Evolutionary conservation across 2,888 invertebrate genomes (phyloP), one percentile per base, ranked within the genome.

Genomic region (Plemyria rubiginata): DNA sequence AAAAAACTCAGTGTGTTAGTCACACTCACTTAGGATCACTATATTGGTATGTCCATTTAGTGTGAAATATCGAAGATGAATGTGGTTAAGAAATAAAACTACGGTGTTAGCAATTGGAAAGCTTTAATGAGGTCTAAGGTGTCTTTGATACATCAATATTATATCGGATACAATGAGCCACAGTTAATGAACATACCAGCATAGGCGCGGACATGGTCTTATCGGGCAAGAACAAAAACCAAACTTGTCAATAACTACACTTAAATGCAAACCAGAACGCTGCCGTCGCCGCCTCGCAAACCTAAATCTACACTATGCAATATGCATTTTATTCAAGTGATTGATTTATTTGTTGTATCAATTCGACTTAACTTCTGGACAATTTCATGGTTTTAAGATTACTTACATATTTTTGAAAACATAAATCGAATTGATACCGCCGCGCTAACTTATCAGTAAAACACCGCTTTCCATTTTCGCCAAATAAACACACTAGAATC

Each of bases 131-230:
- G 81, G 85, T 88, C 83, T 85, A 89, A 28, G 8, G 79, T 84
- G 82, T 84, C 77, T 84, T 82, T 80, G 83, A 84, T 87, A 90
- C 87, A 89, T 78, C 73, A 71, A 77, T 71, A 71, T 74, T 38
- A 38, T 71, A 71, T 77, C 4, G 81, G 78, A 85, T 82, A 82
- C 75, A 79, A 73, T 78, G 79, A 38, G 74, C 71, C 78, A 78
- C 76, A 77, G 77, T 41, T 71, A 82, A 86, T 89, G 90, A 87
- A 91, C 91, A 92, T 92, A 91, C 92, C 91, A 89, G 80, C 90
- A 88, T 86, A 85, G 64, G 77, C 76, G 77, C 58, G 55, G 65
- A 72, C 73, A 70, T 68, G 67, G 66, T 68, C 65, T 69, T 66
- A 66, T 70, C 72, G 74, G 77, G 68, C 75, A 74, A 74, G 67